Conservation (phyloP, 2,888 invertebrate species). For the Nymphalis c-album region DNA sequence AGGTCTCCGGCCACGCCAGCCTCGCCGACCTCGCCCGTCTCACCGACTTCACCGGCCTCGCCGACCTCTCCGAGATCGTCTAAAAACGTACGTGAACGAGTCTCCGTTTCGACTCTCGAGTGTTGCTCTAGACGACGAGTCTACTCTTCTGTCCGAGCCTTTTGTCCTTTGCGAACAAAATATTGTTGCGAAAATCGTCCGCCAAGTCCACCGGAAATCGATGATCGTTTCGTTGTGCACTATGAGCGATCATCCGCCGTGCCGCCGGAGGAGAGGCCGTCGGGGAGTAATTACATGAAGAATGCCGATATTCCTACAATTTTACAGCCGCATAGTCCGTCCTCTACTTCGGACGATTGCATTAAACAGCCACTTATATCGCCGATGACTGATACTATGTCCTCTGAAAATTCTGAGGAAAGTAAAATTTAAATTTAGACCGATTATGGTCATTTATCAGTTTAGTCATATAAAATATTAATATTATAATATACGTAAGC, state of each 20-base stretch:
- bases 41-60: too few relatives aligned
- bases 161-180: not conserved
- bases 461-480: too few relatives aligned
- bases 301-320: conserved; percentile 4
- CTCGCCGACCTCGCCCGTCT: too few relatives aligned
- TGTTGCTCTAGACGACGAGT: too few relatives aligned
- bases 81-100: too few relatives aligned
- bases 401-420: conserved; percentile 27
- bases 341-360: conserved; percentile 29
- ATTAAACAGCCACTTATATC: conserved; percentile 33
- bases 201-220: conserved; percentile 11
- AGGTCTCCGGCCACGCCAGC: not conserved
- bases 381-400: conserved; percentile 32
- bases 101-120: not conserved
- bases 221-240: not conserved
- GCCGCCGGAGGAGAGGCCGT: not conserved
- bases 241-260: conserved; percentile 1
- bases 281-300: not conserved
- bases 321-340: conserved; percentile 16
- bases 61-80: too few relatives aligned
- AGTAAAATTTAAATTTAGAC: not conserved
- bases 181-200: conserved; percentile 3
- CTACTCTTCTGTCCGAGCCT: too few relatives aligned
- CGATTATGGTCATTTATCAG: not conserved
- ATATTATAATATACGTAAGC: too few relatives aligned